Evolutionary conservation across 2,797 vertebrate genomes (phyloP).

Genomic region (Mus minutoides): DNA sequence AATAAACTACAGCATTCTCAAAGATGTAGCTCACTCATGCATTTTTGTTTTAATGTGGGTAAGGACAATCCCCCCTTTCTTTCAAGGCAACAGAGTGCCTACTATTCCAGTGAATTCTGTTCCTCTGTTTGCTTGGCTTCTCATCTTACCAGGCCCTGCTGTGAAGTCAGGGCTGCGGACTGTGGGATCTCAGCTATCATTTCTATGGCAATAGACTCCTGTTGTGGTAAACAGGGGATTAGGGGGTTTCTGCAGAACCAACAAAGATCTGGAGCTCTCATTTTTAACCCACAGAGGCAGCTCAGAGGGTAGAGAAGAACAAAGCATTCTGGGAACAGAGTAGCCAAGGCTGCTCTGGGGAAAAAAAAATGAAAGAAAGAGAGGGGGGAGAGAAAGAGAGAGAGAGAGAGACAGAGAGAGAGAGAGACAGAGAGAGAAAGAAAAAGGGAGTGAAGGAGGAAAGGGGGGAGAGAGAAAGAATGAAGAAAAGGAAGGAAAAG

Average conservation of each 20-base stretch:
- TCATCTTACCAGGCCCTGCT: constrained; percentile 68
- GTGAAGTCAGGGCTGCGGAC: constrained; percentile 68
- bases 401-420: no score
- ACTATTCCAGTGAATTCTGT: constrained; percentile 53
- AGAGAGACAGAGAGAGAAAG: no score
- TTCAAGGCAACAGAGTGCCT: constrained; percentile 62
- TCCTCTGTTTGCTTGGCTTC: constrained; percentile 47
- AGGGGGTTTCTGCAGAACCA: constrained; percentile 77
- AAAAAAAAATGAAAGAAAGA: background rate
- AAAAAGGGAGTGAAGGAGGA: background rate
- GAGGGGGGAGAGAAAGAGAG: background rate
- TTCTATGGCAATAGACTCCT: constrained; percentile 82
- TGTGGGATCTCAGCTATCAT: constrained; percentile 81
- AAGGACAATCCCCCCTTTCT: constrained; percentile 60
- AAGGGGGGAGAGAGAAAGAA: background rate
- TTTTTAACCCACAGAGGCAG: background rate
- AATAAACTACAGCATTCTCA: constrained; percentile 51
- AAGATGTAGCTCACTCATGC: constrained; percentile 60
- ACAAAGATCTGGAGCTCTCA: constrained; percentile 17
- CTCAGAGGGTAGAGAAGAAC: background rate
- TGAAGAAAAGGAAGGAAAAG: no score
- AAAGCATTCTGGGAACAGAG: constrained; percentile 6
- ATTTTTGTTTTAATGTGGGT: constrained; percentile 65
- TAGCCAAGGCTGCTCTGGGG: background rate
- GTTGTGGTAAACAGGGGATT: constrained; percentile 82